Evolutionary conservation across 2,888 invertebrate genomes (phyloP), one percentile per base, ranked within the genome.

Genomic region (Machimus rusticus): DNA sequence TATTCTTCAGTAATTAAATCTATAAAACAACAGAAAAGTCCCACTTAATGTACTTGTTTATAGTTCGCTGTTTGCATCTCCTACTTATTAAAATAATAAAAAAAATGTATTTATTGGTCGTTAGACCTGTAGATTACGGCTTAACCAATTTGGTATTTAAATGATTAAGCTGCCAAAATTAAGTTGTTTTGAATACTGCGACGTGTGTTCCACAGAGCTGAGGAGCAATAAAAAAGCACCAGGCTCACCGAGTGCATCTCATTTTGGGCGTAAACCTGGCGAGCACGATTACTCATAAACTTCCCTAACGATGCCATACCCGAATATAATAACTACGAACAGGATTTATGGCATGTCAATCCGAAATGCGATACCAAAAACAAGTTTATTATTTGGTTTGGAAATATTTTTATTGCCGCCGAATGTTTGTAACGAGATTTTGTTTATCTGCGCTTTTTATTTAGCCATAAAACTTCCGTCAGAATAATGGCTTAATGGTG

Each of bases 271-370:
- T 23, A 79, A 31, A 28, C 79, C 14, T 51, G 31, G 51, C 51
- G 28, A 28, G 5, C 16, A 79, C 9, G 51, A 55, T 79, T 9
- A 79, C 51, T 51, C 51, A 79, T 79, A 79, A 79, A 79, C 31
- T 79, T 16, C 51, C 31, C 14, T 12, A 19, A 79, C 51, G 79
- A 28, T 4, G 28, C 51, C 5, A 39, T 78, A 8, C 28, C 51
- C 23, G 51, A 28, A 43, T 16, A 51, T 79, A 51, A 28, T 51
- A 31, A 51, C 28, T 79, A 31, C 31, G 51, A 46, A 8, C 16
- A 51, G 79, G 14, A 79, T 79, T 79, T 79, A 79, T 79, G 79
- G 51, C 51, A 51, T 79, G 79, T 79, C 79, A 79, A 79, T 79
- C 43, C 19, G 79, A 79, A 79, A 79, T 39, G 51, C 46, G 51